Base-by-base conservation (phyloP, 1,140 invertebrate genomes). In the Cryptotermes secundus region DNA sequence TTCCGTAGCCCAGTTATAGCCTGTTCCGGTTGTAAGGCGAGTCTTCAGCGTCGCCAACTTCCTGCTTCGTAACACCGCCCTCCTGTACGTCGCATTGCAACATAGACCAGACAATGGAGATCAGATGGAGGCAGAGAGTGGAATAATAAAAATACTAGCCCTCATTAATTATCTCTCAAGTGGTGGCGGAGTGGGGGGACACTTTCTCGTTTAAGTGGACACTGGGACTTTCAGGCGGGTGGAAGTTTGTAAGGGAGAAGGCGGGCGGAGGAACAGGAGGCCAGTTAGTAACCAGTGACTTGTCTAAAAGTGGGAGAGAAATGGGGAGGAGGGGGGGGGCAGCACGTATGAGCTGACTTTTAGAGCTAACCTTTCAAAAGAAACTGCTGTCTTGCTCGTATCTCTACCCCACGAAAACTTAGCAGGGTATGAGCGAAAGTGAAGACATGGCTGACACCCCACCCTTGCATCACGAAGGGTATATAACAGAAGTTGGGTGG, bases 401-500 rank as follows among this genome's bases (percentile, higher is more conserved):
- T n/a, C n/a, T n/a, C 59, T 72, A n/a, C n/a, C 6, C 22, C 16
- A 12, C n/a, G 26, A 26, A 31, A 72, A 31, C 9, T n/a, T 72
- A n/a, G 2, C 0, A n/a, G 59, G 38, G 4, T 72, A 16, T n/a
- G 10, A 31, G 59, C 59, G 59, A 72, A 72, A 72, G 59, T 72
- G 26, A 31, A 31, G 59, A 72, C 26, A 19, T 31, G 59, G 31
- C 16, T 6, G 26, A 6, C 26, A 6, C 59, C 59, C 59, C 59
- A 26, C 59, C 31, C n/a, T 26, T 3, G 9, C 9, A 16, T 31
- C 3, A 6, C n/a, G 10, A 26, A 72, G 26, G 14, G 59, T 72
- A 72, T 72, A 72, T 72, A 72, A 72, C 59, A n/a, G 9, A 72
- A 72, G n/a, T 72, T 72, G n/a, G 59, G 59, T 26, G 26, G 59